These are phyloP conservation scores for Platalea minor DNA, from an alignment of 2,797 vertebrate species.

Conservation along the genomic window DNA sequence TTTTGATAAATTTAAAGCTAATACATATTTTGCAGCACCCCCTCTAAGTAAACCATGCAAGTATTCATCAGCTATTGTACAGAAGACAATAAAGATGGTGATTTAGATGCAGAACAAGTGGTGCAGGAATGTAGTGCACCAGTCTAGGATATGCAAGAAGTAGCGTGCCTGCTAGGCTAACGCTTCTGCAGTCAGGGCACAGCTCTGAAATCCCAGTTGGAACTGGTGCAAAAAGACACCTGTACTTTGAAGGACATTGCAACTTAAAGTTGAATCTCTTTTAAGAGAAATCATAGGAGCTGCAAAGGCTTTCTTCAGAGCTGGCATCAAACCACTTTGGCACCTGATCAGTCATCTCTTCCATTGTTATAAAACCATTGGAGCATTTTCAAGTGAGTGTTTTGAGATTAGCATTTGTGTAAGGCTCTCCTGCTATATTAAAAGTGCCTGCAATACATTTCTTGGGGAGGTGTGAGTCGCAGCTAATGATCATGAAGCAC, in stretches of 20 bases:
- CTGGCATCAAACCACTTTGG: neutral
- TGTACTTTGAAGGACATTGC: neutral
- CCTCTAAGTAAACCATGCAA: neutral
- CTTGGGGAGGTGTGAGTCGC: neutral
- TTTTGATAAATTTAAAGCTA: neutral
- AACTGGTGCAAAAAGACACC: neutral
- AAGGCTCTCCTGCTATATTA: neutral
- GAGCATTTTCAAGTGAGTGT: neutral
- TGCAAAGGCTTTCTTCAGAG: slow-evolving; percentile 17
- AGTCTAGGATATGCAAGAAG: neutral
- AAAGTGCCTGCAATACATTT: neutral
- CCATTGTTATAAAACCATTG: neutral
- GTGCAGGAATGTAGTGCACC: neutral
- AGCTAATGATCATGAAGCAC: neutral
- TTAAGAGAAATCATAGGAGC: neutral
- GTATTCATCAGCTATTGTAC: neutral
- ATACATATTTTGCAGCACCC: neutral
- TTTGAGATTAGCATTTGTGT: neutral
- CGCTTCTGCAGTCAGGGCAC: neutral
- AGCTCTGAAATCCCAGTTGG: neutral
- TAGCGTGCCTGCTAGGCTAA: neutral
- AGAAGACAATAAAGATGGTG: neutral
- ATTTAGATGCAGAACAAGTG: neutral
- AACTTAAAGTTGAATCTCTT: neutral
- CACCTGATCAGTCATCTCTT: neutral